Percentiles rank a stretch among this genome's conserved stretches.
phyloP scores from a whole-genome alignment of 2,797 vertebrate species.

The Sebastes hubbsi region DNA sequence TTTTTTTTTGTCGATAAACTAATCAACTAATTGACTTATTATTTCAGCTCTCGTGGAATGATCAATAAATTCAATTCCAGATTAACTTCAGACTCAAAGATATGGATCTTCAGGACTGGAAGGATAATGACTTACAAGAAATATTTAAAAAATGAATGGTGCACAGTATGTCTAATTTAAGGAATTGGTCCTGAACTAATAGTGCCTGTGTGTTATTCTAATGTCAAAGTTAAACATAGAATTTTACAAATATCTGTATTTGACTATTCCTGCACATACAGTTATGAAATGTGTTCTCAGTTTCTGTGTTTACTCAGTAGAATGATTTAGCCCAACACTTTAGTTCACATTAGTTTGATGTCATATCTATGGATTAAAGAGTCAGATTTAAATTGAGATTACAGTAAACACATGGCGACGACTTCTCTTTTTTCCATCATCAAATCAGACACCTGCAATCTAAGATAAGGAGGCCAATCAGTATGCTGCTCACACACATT shows the following conservation, averaged over 20 bases:
- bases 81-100: not conserved
- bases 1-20: not conserved
- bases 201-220: no score
- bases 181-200: not conserved
- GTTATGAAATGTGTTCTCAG: not conserved
- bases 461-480: conserved; percentile 77
- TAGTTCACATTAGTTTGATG: conserved; percentile 61
- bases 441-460: conserved; percentile 78
- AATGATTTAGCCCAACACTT: conserved; percentile 30
- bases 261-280: not conserved
- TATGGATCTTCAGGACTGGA: not conserved
- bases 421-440: conserved; percentile 32
- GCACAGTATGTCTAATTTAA: not conserved
- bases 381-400: conserved; percentile 70
- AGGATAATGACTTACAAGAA: not conserved
- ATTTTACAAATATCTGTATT: not conserved
- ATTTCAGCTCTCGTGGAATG: not conserved
- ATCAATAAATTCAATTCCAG: not conserved
- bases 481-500: conserved; percentile 27
- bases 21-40: not conserved
- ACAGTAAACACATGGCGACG: conserved; percentile 49
- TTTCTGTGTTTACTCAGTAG: conserved; percentile 40
- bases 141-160: not conserved
- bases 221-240: not conserved
- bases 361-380: conserved; percentile 71